These are phyloP conservation scores for Drosophila greeni DNA, from an alignment of 2,888 invertebrate species.

Conservation along the genomic window DNA sequence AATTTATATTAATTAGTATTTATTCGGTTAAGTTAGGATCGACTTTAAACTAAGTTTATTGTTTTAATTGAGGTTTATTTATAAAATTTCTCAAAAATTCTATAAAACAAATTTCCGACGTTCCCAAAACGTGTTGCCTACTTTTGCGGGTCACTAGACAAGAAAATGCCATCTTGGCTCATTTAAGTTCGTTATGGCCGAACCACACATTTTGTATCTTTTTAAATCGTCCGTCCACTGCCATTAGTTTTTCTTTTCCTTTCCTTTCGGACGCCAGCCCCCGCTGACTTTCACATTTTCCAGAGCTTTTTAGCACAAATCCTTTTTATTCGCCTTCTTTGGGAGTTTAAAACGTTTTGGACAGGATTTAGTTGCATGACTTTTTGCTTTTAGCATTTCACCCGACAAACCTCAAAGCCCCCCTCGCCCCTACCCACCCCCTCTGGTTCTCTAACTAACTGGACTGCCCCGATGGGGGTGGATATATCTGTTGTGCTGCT, in stretches of 20 bases:
- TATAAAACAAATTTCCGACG: background rate
- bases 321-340: conserved; percentile 50
- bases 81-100: background rate
- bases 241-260: conserved; percentile 24
- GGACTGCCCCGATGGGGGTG: conserved; percentile 40
- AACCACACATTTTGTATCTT: conserved; percentile 24
- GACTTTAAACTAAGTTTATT: background rate
- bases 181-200: conserved; percentile 29
- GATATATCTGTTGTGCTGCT: conserved; percentile 25
- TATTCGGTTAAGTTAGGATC: background rate
- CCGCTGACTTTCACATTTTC: conserved; percentile 44
- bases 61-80: background rate
- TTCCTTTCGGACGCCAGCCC: background rate
- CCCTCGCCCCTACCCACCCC: background rate
- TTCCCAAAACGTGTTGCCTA: background rate
- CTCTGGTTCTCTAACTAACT: conserved; percentile 15
- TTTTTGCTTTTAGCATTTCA: conserved; percentile 64
- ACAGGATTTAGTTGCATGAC: conserved; percentile 71
- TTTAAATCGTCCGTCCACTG: conserved; percentile 26
- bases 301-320: conserved; percentile 66
- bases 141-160: background rate
- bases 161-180: conserved; percentile 8
- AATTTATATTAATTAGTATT: background rate
- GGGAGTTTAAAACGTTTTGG: conserved; percentile 69
- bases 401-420: conserved; percentile 45